Base-by-base conservation (phyloP, 1,140 invertebrate genomes). In the Heliconius hermathena region DNA sequence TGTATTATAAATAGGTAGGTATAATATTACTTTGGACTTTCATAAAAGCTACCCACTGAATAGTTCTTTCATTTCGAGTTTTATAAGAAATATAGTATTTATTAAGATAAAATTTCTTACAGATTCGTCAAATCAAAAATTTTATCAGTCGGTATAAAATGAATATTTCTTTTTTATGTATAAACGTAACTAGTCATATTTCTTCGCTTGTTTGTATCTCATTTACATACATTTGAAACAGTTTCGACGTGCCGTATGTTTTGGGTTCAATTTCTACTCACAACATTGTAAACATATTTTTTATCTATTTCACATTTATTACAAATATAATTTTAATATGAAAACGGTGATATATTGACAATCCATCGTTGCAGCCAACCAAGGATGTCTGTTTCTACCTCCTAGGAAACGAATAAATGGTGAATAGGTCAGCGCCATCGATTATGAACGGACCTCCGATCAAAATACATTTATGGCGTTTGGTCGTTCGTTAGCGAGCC, bases 381-480 rank as follows among this genome's bases (percentile, higher is more conserved):
- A 52, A 52, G 49, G 41, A 4, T 46, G 18, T 36, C 33, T 8
- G 33, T 16, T 26, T 66, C 60, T 3, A 29, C 3, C 60, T 26
- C 60, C 26, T 66, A 18, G 60, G 26, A 66, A 66, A 9, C 22
- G 60, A 72, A 38, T 72, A 9, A 70, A 73, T 77, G 54, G 80
- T 74, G 78, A 80, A 78, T 78, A 73, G 79, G 82, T 83, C 82
- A 83, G 75, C 71, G 78, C 26, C 78, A 76, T 83, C 79, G 76
- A 83, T 83, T 83, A 83, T 78, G 82, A 81, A 83, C 74, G 71
- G 76, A 73, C 76, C 76, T 79, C 82, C 84, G 88, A 92, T 93
- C 88, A 90, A 91, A 93, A 91, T 92, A 91, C 90, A 92, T 93
- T 90, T 90, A 91, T 87, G 84, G 85, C 83, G 87, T 83, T 84